Evolutionary conservation across 2,113 vertebrate genomes (phyloP), one percentile per base, ranked within the genome.

Genomic region (Mionectes macconnelli): DNA sequence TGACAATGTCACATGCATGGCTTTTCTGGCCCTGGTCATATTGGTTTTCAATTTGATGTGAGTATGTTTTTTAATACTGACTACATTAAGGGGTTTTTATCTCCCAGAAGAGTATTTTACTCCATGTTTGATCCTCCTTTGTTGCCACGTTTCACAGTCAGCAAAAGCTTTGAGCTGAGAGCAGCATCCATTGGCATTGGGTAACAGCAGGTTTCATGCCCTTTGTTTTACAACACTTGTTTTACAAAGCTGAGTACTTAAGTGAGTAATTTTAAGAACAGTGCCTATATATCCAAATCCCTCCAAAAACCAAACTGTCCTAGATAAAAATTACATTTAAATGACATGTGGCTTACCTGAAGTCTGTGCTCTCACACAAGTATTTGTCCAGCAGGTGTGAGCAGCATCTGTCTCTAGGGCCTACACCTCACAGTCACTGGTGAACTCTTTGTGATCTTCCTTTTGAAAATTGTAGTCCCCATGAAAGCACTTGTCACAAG

Each of bases 41-140:
- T 45, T 86, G 80, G 53, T 94, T 91, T 87, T 70, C 59, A 85
- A 33, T 81, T 64, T 57, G 16, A 52, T 84, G 28, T 39, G 30
- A 63, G 70, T 39, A 22, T 55, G 55, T 76, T 89, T 63, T 62
- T 86, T 89, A 90, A 73, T 39, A 57, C 6, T 75, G 84, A 88
- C 63, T 81, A 13, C 31, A 40, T 66, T 47, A 59, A 60, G n/a
- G 14, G 8, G 3, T 45, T 75, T 96, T 81, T 37, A 62, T 35
- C 31, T 93, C 68, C 91, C 66, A 69, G n/a, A 53, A 84, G 66
- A 68, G 78, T 82, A 30, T 81, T 92, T 92, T 73, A 62, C 22
- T 37, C 24, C 42, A 24, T 72, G 49, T 96, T 93, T 93, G 53
- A 50, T 92, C 93, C 52, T 70, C 28, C 83, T 87, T 89, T 91